Percentiles rank a stretch among this genome's conserved stretches.
Evolutionary conservation across 2,113 vertebrate species (phyloP).

Genomic region (Ranitomeya variabilis): DNA sequence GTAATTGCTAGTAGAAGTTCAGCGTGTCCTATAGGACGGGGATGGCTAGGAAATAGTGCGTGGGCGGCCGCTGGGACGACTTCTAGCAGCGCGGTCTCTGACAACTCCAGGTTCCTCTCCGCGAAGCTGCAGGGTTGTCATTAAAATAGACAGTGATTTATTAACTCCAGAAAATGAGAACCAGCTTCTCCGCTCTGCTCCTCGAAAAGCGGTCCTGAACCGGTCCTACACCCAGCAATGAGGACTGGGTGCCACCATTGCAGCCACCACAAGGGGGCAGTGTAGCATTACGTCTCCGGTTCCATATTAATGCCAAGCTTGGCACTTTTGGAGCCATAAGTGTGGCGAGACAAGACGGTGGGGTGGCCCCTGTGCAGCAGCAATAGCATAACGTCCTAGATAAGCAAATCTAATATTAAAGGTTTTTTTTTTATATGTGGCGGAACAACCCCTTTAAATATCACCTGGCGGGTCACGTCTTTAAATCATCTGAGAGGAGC

Average conservation of each 20-base stretch:
- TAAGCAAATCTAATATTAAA: no score
- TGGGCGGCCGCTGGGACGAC: constrained; percentile 54
- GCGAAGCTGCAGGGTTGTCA: constrained; percentile 25
- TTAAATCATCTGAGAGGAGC: no score
- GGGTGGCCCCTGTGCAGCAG: no score
- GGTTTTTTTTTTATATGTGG: no score
- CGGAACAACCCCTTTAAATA: no score
- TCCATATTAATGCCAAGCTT: no score
- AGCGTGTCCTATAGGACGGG: constrained; percentile 58
- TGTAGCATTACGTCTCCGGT: not conserved
- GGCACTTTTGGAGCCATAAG: no score
- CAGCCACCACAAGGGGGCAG: not conserved
- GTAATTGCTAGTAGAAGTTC: constrained; percentile 62
- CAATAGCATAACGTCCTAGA: no score
- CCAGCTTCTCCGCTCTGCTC: not conserved
- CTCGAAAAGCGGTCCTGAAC: not conserved
- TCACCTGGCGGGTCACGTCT: no score
- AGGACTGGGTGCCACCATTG: not conserved
- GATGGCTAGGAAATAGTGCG: constrained; percentile 60
- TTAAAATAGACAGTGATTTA: constrained; percentile 32
- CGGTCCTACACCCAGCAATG: not conserved
- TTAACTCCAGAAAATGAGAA: constrained; percentile 41
- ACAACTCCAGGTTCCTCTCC: not conserved
- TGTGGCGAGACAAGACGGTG: no score
- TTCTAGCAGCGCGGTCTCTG: not conserved